Percentiles rank a stretch among this genome's conserved stretches.
phyloP scores from a whole-genome alignment of 2,797 vertebrate genomes.

The Tadarida brasiliensis region DNA sequence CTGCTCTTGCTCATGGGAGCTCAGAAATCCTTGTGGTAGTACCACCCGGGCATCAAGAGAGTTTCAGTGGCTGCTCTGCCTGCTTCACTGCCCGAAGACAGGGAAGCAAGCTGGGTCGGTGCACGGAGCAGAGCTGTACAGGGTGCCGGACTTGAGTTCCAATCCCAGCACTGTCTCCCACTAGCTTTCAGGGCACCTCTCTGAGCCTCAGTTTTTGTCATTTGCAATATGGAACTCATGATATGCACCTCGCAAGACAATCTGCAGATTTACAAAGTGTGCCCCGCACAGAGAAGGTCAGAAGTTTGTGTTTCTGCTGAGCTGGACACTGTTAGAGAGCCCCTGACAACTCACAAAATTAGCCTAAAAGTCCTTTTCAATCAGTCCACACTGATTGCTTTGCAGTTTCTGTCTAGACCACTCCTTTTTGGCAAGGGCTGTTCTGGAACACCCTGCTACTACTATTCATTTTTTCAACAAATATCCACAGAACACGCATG shows the following conservation, averaged over 20 bases:
- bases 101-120: background rate
- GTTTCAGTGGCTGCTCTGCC: background rate
- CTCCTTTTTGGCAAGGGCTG: background rate
- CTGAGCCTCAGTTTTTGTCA: background rate
- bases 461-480: background rate
- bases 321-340: background rate
- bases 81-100: background rate
- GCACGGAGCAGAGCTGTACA: too few species aligned
- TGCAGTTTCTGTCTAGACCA: background rate
- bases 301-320: background rate
- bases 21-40: background rate
- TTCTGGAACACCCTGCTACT: background rate
- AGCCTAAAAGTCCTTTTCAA: background rate
- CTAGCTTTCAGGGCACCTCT: background rate
- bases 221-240: background rate
- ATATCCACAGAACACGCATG: background rate
- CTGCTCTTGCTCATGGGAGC: background rate
- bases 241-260: background rate
- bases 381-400: background rate
- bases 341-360: background rate
- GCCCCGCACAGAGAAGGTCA: background rate
- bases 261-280: background rate
- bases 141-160: background rate
- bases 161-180: background rate
- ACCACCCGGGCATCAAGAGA: fast-evolving